Conservation (phyloP, 2,888 invertebrate species). For the Catonia carolina region DNA sequence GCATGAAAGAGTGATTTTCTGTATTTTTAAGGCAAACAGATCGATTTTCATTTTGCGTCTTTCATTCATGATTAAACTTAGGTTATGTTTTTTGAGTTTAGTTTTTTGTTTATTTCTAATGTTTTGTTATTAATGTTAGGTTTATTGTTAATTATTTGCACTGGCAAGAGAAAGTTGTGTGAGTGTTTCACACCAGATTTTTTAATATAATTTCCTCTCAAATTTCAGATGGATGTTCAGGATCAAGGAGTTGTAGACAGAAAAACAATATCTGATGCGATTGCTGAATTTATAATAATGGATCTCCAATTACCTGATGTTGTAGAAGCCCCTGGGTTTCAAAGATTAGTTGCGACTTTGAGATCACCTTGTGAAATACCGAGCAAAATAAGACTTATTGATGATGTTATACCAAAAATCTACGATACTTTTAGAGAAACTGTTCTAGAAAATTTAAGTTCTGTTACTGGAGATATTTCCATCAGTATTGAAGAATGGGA, state of each 20-base stretch:
- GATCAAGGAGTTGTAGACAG: conserved; percentile 34
- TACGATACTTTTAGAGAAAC: conserved; percentile 43
- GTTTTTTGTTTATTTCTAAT: too few relatives aligned
- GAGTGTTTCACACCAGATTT: too few relatives aligned
- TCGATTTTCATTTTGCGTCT: too few relatives aligned
- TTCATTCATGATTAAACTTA: too few relatives aligned
- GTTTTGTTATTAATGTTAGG: too few relatives aligned
- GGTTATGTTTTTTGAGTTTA: too few relatives aligned
- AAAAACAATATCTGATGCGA: conserved; percentile 44
- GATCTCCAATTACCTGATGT: conserved; percentile 46
- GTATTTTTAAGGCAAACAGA: too few relatives aligned
- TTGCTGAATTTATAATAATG: conserved; percentile 45
- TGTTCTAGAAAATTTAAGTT: conserved; percentile 38
- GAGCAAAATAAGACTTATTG: conserved; percentile 44
- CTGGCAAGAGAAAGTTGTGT: too few relatives aligned
- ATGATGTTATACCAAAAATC: conserved; percentile 45
- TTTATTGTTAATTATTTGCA: too few relatives aligned
- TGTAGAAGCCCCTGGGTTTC: conserved; percentile 46
- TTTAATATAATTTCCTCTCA: too few relatives aligned
- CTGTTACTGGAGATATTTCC: conserved; percentile 39
- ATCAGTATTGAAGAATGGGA: conserved; percentile 46
- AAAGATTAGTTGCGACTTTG: conserved; percentile 44
- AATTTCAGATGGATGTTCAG: too few relatives aligned
- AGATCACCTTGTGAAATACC: conserved; percentile 46
- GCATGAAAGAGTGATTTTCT: too few relatives aligned